Conservation (phyloP, 1,140 invertebrate species). For the Zaprionus capensis region DNA sequence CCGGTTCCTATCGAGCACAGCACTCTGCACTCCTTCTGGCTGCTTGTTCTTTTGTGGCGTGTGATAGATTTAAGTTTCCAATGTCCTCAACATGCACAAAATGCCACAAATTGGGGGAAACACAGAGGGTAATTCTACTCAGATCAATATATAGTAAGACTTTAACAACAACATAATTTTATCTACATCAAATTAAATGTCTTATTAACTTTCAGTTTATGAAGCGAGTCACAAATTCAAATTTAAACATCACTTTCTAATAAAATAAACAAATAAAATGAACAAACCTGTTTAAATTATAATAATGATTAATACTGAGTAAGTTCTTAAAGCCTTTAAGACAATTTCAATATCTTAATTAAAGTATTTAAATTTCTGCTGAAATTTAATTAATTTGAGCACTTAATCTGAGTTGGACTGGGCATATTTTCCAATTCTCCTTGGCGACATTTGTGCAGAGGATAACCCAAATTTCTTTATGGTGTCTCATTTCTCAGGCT, state of each 20-base stretch:
- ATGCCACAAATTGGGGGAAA: neutral
- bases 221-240: neutral
- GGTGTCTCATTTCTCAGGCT: slow-evolving; percentile 40
- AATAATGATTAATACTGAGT: neutral
- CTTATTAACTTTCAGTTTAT: neutral
- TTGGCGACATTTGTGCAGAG: slow-evolving; percentile 22
- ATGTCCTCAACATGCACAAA: neutral
- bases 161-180: too few species aligned
- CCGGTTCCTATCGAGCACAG: slow-evolving; percentile 2
- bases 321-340: neutral
- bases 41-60: neutral
- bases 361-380: neutral
- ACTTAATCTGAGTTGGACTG: neutral
- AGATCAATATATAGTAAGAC: neutral
- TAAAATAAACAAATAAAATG: too few species aligned
- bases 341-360: neutral
- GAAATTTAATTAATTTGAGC: slow-evolving; percentile 11
- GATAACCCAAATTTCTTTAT: slow-evolving; percentile 49
- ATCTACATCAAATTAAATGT: neutral
- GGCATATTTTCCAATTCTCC: slow-evolving; percentile 1
- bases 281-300: neutral
- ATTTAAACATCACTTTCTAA: neutral
- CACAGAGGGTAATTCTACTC: neutral
- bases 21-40: neutral
- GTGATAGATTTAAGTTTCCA: neutral